A percentile compares a stretch with the other conserved stretches of the same genome.
These are phyloP conservation scores for Chionoecetes opilio DNA, from an alignment of 1,140 invertebrate genomes.

Conservation along the genomic window DNA sequence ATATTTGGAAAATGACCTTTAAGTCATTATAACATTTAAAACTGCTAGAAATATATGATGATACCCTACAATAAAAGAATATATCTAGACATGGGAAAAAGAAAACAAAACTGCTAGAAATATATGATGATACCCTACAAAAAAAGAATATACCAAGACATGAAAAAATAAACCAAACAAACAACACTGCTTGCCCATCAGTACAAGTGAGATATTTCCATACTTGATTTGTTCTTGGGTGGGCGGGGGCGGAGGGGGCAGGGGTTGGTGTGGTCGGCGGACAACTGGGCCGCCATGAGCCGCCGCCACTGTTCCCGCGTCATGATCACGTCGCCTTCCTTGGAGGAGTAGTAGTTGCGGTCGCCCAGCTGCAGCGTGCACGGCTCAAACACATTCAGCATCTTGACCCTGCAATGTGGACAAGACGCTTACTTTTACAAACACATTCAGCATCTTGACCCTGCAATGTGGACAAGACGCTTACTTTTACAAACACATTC, in stretches of 20 bases:
- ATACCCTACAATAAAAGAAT: neutral
- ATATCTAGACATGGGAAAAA: neutral
- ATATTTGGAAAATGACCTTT: neutral
- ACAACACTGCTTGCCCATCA: neutral
- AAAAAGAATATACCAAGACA: conserved; percentile 23
- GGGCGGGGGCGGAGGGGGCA: conserved; percentile 75
- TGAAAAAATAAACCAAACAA: neutral
- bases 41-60: neutral
- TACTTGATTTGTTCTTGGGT: conserved; percentile 75
- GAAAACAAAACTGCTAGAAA: neutral
- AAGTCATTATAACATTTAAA: conserved; percentile 2
- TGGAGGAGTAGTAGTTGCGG: conserved; percentile 88
- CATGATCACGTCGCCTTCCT: conserved; percentile 86
- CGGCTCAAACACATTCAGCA: conserved; percentile 94
- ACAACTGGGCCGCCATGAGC: conserved; percentile 74
- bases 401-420: conserved; percentile 86
- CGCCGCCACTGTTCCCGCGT: conserved; percentile 86
- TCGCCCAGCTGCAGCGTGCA: conserved; percentile 95
- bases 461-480: conserved; percentile 83
- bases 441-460: conserved; percentile 92
- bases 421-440: conserved; percentile 82
- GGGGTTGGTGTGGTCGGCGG: conserved; percentile 78
- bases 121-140: neutral
- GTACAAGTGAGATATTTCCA: neutral
- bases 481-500: conserved; percentile 88